Evolutionary conservation across 1,140 invertebrate species (phyloP), one percentile per base, ranked within the genome.

Genomic region (Phortica variegata): DNA sequence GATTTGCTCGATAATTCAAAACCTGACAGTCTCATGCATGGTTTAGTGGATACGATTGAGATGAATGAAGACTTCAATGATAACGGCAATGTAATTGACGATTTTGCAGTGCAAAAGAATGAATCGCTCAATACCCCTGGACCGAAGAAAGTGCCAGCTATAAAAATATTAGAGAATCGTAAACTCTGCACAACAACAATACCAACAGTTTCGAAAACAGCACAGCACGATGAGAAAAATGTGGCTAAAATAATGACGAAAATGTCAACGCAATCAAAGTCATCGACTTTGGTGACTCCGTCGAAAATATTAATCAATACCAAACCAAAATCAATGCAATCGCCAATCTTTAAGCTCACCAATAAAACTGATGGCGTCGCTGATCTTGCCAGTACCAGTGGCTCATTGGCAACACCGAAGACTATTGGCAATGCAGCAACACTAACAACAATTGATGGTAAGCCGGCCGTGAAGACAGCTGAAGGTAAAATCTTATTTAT

Each of bases 101-200:
- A 7, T 10, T 20, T 4, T 40, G 12, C 3, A 26, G 29, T 7
- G 10, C 29, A 40, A 37, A 42, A 37, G n/a, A 62, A 56, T 31
- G 70, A 65, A 20, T 54, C 61, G 0, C 34, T 73, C 3, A 66
- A 73, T 34, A 73, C 70, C 2, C 62, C 62, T 3, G 60, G 52
- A 38, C 58, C 54, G 6, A 73, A 73, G 31, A 73, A 56, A 32
- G 23, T 46, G 37, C 46, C 52, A n/a, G 52, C 13, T 12, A 43
- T 56, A 10, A 44, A 55, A 8, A 60, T 66, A 42, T 12, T 69
- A 13, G 65, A 65, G 10, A 55, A 69, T n/a, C n/a, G n/a, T 32
- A 65, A 57, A 36, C 58, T 60, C 1, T 10, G 56, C 15, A 9
- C 34, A 6, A 13, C 46, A 5, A 19, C 43, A 2, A 23, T 46